phyloP scores from a whole-genome alignment of 2,797 vertebrate species.

The Myotis vivesi region DNA sequence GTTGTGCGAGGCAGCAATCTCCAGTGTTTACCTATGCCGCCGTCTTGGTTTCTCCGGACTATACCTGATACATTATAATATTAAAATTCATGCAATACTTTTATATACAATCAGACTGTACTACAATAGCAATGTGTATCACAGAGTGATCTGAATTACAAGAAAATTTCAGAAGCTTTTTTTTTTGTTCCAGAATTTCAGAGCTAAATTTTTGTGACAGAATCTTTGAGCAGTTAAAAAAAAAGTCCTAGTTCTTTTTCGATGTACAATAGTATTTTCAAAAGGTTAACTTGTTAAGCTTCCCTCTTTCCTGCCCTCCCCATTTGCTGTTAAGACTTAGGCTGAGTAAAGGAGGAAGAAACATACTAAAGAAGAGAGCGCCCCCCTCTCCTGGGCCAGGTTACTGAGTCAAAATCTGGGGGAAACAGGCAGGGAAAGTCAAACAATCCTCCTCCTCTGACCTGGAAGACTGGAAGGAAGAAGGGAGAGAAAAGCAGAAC shows the following conservation, averaged over 20 bases:
- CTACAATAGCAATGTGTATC: conserved; percentile 28
- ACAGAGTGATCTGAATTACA: conserved; percentile 24
- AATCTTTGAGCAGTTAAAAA: conserved; percentile 46
- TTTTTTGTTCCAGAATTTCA: conserved; percentile 69
- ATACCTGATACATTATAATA: too few species aligned
- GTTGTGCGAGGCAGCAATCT: too few species aligned
- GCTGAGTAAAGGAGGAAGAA: neutral
- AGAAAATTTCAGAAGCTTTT: conserved; percentile 57
- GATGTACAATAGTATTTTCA: conserved; percentile 61
- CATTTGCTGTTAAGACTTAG: neutral
- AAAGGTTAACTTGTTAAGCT: conserved; percentile 20
- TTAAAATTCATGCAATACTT: neutral
- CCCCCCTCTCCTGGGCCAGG: neutral
- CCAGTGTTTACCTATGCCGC: too few species aligned
- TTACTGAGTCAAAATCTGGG: neutral
- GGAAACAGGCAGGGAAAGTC: neutral
- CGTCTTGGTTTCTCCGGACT: too few species aligned
- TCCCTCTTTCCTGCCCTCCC: neutral
- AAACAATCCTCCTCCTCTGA: neutral
- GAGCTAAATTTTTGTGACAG: conserved; percentile 15
- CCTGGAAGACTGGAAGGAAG: neutral
- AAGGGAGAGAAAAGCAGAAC: neutral
- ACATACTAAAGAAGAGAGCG: rapidly evolving
- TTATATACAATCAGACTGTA: neutral
- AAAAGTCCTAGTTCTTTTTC: conserved; percentile 66